Evolutionary conservation across 2,113 vertebrate species (phyloP).

Genomic region (Gopherus flavomarginatus): DNA sequence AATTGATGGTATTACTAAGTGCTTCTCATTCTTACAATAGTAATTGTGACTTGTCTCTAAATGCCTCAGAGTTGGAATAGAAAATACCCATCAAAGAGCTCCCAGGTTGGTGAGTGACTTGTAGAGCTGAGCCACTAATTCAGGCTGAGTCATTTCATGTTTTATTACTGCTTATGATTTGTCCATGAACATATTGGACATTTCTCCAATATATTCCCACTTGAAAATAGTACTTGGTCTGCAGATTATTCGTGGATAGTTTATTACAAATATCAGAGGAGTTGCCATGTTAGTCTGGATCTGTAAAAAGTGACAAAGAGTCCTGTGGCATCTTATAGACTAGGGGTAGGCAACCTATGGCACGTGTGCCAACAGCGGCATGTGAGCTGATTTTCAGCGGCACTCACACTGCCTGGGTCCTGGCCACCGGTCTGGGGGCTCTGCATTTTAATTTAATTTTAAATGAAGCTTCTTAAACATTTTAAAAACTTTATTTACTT

Average conservation of each 20-base stretch:
- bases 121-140: not conserved
- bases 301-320: too few species aligned
- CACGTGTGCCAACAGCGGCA: too few species aligned
- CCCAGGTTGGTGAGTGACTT: not conserved
- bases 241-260: rapidly evolving
- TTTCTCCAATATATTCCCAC: rapidly evolving
- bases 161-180: rapidly evolving
- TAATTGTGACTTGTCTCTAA: not conserved
- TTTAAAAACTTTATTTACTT: too few species aligned
- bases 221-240: not conserved
- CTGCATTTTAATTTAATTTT: too few species aligned
- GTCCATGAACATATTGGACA: rapidly evolving
- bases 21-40: not conserved
- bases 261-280: not conserved
- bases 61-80: not conserved
- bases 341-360: too few species aligned
- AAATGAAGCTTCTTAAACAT: too few species aligned
- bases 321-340: too few species aligned
- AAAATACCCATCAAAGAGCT: rapidly evolving
- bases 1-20: not conserved
- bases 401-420: too few species aligned
- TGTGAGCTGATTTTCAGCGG: too few species aligned
- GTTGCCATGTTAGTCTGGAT: too few species aligned
- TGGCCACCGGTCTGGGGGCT: too few species aligned
- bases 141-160: rapidly evolving